phyloP scores from a whole-genome alignment of 2,797 vertebrate genomes.

The Hypotaenidia okinawae region DNA sequence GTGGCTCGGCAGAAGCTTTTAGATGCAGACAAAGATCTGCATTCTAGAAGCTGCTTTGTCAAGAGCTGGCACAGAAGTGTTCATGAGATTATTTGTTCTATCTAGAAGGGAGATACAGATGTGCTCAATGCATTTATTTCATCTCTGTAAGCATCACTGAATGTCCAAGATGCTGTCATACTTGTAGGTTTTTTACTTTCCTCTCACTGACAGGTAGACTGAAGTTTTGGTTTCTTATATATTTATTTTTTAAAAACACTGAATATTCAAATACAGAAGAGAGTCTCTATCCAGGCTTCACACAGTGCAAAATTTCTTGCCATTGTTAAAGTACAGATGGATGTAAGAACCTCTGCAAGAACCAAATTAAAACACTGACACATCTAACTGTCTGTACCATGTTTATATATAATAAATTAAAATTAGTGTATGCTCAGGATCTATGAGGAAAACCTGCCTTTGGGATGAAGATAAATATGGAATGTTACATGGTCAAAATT shows the following conservation, averaged over 20 bases:
- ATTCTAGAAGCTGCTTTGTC: neutral
- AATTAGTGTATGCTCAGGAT: neutral
- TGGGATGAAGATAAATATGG: neutral
- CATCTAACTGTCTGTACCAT: neutral
- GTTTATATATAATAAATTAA: neutral
- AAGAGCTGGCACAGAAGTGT: neutral
- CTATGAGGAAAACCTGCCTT: neutral
- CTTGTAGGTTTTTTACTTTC: neutral
- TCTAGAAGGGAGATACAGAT: neutral
- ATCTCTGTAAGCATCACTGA: neutral
- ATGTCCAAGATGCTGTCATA: neutral
- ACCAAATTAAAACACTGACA: neutral
- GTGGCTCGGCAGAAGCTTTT: neutral
- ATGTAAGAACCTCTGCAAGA: neutral
- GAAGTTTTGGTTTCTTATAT: neutral
- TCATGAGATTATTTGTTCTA: neutral
- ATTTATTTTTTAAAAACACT: neutral
- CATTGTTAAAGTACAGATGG: neutral
- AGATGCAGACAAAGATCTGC: neutral
- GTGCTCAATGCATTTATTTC: neutral
- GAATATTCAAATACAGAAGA: neutral
- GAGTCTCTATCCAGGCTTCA: neutral
- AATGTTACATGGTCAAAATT: neutral
- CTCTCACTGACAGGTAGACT: neutral
- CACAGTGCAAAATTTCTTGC: neutral